Percentiles rank a stretch among this genome's conserved stretches.
Evolutionary conservation across 2,888 invertebrate species (phyloP).

Genomic region (Nudaria mundana): DNA sequence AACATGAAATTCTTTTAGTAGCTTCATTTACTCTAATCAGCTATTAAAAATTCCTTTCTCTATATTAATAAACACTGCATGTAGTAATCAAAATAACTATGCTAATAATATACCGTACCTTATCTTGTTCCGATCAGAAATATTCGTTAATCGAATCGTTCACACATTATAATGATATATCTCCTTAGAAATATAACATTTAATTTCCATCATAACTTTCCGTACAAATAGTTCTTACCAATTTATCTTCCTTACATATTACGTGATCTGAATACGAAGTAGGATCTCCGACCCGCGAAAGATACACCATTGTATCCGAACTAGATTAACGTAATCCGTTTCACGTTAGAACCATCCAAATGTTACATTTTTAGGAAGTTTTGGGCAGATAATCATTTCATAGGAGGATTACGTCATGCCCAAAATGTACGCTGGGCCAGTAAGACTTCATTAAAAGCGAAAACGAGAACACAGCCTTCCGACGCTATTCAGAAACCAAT

Average conservation of each 20-base stretch:
- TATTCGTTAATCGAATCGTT: no score
- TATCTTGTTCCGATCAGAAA: no score
- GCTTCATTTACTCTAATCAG: no score
- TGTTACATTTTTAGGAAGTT: conserved; percentile 41
- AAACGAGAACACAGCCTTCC: conserved; percentile 44
- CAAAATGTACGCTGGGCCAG: conserved; percentile 29
- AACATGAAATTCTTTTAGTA: no score
- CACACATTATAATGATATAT: no score
- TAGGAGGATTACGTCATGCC: conserved; percentile 32
- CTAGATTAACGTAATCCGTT: conserved; percentile 44
- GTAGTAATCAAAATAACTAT: no score
- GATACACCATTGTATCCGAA: conserved; percentile 39
- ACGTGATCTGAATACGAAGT: conserved; percentile 43
- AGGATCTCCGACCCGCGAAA: conserved; percentile 34
- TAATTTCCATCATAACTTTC: conserved; percentile 21
- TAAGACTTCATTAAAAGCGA: conserved; percentile 54
- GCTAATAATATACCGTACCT: no score
- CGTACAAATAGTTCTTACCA: conserved; percentile 32
- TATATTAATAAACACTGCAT: no score
- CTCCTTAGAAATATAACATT: no score
- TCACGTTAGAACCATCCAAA: conserved; percentile 36
- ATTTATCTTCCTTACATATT: conserved; percentile 38
- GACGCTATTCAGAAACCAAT: conserved; percentile 61
- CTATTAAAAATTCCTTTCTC: no score
- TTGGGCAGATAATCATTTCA: conserved; percentile 26